A percentile compares a stretch with the other conserved stretches of the same genome.
phyloP scores from a whole-genome alignment of 2,797 vertebrate genomes.

The Merluccius polli region DNA sequence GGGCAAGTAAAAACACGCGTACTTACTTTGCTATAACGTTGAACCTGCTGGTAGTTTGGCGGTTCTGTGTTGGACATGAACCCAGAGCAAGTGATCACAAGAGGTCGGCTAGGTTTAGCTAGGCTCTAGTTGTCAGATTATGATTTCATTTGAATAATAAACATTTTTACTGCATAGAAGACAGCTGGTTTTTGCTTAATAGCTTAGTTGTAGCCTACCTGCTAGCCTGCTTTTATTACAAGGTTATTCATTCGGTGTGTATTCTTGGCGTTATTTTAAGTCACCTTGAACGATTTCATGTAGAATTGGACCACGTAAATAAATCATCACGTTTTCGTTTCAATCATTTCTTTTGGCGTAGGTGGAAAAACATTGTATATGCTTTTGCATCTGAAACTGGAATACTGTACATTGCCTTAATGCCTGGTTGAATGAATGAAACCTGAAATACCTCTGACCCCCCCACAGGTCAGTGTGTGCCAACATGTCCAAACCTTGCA shows the following conservation, averaged over 20 bases:
- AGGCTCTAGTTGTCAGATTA: not conserved
- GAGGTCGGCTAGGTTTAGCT: not conserved
- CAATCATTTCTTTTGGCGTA: not conserved
- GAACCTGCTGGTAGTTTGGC: not conserved
- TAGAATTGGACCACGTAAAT: not conserved
- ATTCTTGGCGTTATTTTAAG: not conserved
- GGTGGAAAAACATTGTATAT: not conserved
- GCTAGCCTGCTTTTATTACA: not conserved
- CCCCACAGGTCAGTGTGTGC: constrained; percentile 44
- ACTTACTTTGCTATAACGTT: not conserved
- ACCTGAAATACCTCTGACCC: not conserved
- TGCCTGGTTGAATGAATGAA: not conserved
- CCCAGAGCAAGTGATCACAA: not conserved
- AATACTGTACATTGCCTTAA: not conserved
- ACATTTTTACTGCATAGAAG: not conserved
- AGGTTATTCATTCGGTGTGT: not conserved
- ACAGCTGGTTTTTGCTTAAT: not conserved
- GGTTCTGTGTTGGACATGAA: not conserved
- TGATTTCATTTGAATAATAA: not conserved
- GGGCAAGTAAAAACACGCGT: constrained; percentile 13
- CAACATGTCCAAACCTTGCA: constrained; percentile 63
- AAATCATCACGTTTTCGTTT: not conserved
- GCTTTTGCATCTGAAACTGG: not conserved
- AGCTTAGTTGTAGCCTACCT: not conserved
- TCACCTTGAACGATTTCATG: not conserved